These are phyloP conservation scores for Leptinotarsa lineolata DNA, from an alignment of 1,140 invertebrate species.

Conservation along the genomic window DNA sequence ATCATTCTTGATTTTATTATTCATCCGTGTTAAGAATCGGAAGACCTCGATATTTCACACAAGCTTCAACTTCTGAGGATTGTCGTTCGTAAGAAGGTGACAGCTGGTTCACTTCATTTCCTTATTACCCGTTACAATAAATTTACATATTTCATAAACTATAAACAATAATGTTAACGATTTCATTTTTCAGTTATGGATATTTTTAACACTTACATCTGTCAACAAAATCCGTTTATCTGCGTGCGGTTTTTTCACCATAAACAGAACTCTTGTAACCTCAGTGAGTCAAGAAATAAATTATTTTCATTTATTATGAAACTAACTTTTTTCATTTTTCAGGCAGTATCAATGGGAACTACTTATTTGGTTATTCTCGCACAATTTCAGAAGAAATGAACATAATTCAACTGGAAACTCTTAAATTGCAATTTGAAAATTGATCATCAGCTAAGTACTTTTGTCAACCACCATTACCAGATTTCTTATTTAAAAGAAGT, in stretches of 20 bases:
- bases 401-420: too few relatives aligned
- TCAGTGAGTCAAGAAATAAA: slow-evolving; percentile 20
- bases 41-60: too few relatives aligned
- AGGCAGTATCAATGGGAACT: slow-evolving; percentile 25
- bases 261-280: slow-evolving; percentile 20
- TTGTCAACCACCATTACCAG: too few relatives aligned
- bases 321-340: background rate
- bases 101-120: too few relatives aligned
- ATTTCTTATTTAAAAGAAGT: too few relatives aligned
- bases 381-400: slow-evolving; percentile 28
- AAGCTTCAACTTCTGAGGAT: too few relatives aligned
- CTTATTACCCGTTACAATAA: too few relatives aligned
- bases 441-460: too few relatives aligned
- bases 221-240: background rate
- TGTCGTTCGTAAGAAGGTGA: too few relatives aligned
- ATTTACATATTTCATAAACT: background rate
- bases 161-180: slow-evolving; percentile 2
- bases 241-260: slow-evolving; percentile 19
- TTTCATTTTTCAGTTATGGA: slow-evolving; percentile 13
- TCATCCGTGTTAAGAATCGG: too few relatives aligned
- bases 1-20: too few relatives aligned
- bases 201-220: slow-evolving; percentile 4
- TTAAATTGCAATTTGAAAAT: too few relatives aligned
- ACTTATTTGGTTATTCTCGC: slow-evolving; percentile 31
- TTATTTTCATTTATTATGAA: background rate